These are phyloP conservation scores for Alloscopus bannaensis DNA, from an alignment of 2,888 invertebrate genomes.

Conservation along the genomic window DNA sequence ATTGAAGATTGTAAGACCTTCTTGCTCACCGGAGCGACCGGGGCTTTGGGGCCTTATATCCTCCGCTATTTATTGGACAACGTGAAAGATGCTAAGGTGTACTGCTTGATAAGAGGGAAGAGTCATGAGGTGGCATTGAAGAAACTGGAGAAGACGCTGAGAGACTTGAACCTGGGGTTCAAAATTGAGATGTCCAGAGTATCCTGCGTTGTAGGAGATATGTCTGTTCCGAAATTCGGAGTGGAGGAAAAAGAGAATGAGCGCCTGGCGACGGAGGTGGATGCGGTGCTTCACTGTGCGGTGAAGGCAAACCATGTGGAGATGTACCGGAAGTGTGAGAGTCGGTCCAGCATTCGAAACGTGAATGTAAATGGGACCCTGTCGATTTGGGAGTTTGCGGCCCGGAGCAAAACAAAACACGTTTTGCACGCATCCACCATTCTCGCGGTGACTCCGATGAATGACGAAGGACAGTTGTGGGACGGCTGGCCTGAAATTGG, in stretches of 20 bases:
- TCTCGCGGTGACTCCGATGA: background rate
- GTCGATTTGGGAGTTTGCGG: slow-evolving; percentile 7
- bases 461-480: background rate
- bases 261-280: slow-evolving; percentile 6
- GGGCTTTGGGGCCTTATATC: slow-evolving; percentile 10
- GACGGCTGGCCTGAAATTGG: slow-evolving; percentile 17
- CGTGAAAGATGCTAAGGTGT: background rate
- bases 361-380: slow-evolving; percentile 16
- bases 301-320: slow-evolving; percentile 39
- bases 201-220: slow-evolving; percentile 2
- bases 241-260: background rate
- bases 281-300: slow-evolving; percentile 36
- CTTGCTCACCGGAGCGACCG: slow-evolving; percentile 17
- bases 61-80: background rate
- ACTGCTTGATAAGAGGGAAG: slow-evolving; percentile 14
- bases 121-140: background rate
- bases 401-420: slow-evolving; percentile 9
- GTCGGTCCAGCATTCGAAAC: background rate
- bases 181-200: background rate
- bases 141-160: background rate
- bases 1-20: slow-evolving; percentile 2
- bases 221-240: background rate
- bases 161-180: background rate
- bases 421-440: slow-evolving; percentile 11
- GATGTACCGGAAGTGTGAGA: slow-evolving; percentile 40